These are phyloP conservation scores for Pteromalus puparum DNA, from an alignment of 1,140 invertebrate genomes.

Conservation along the genomic window DNA sequence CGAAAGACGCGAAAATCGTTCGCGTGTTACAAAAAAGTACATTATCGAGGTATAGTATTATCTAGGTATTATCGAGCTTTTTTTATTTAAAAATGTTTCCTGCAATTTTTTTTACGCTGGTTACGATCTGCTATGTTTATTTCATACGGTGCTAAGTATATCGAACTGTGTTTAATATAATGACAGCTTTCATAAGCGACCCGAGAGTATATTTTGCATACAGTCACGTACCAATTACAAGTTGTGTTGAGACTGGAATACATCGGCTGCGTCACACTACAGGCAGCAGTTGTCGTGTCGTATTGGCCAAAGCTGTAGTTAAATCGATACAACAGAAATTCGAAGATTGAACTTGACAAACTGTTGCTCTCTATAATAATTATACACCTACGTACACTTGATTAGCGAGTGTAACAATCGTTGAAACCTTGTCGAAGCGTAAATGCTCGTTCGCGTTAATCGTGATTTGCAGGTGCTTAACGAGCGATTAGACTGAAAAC, in stretches of 20 bases:
- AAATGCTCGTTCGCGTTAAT: too few species aligned
- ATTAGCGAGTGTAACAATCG: background rate
- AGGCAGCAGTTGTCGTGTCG: too few species aligned
- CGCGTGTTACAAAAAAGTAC: too few species aligned
- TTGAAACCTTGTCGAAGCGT: too few species aligned
- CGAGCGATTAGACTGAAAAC: too few species aligned
- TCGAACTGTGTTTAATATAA: slow-evolving; percentile 28
- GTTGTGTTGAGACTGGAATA: background rate
- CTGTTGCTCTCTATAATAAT: background rate
- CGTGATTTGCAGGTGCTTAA: too few species aligned
- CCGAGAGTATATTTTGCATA: slow-evolving; percentile 26
- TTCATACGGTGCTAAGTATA: background rate
- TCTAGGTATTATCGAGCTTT: too few species aligned
- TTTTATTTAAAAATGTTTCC: too few species aligned
- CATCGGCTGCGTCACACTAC: background rate
- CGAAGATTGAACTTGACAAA: slow-evolving; percentile 1
- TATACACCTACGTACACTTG: background rate
- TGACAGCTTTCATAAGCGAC: slow-evolving; percentile 18
- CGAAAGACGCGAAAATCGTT: too few species aligned
- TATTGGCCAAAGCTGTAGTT: background rate
- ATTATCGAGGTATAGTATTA: too few species aligned
- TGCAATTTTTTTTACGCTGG: background rate
- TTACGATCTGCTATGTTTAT: slow-evolving; percentile 14
- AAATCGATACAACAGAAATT: background rate
- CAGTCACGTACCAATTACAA: slow-evolving; percentile 30